Evolutionary conservation across 2,888 invertebrate species (phyloP).

Genomic region (Catocala nupta): DNA sequence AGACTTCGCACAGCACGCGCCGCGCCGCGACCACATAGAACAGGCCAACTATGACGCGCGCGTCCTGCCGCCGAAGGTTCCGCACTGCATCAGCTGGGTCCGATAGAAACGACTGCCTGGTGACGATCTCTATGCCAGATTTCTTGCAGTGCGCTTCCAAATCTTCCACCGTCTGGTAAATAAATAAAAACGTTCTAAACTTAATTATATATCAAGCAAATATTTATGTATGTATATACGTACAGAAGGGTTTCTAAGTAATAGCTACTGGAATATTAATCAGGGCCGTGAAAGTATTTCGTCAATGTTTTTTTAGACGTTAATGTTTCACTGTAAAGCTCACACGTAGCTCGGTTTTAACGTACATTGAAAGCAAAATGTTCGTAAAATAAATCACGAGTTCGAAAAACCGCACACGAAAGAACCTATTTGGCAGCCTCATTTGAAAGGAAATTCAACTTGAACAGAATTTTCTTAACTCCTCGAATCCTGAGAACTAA

Average conservation of each 20-base stretch:
- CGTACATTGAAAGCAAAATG: slow-evolving; percentile 27
- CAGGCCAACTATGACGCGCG: slow-evolving; percentile 98
- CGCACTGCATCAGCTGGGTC: slow-evolving; percentile 98
- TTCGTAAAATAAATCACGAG: slow-evolving; percentile 37
- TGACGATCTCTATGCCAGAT: slow-evolving; percentile 97
- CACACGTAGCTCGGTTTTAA: slow-evolving; percentile 24
- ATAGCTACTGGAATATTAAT: slow-evolving; percentile 12
- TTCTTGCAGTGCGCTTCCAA: slow-evolving; percentile 97
- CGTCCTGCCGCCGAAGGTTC: slow-evolving; percentile 97
- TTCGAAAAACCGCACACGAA: slow-evolving; percentile 37
- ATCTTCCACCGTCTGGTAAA: slow-evolving; percentile 97
- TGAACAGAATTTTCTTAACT: slow-evolving; percentile 50
- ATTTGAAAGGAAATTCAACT: slow-evolving; percentile 44
- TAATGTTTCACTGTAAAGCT: slow-evolving; percentile 30
- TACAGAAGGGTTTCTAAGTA: neutral
- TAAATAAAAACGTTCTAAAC: neutral
- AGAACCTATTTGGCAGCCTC: slow-evolving; percentile 20
- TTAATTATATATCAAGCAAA: neutral
- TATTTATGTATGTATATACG: neutral
- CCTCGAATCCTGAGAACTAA: slow-evolving; percentile 44
- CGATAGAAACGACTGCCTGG: slow-evolving; percentile 98
- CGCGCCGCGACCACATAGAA: slow-evolving; percentile 99
- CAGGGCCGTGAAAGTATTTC: slow-evolving; percentile 12
- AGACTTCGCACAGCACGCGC: slow-evolving; percentile 98
- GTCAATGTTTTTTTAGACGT: slow-evolving; percentile 18